Evolutionary conservation across 2,888 invertebrate genomes (phyloP).

Genomic region (Habroteleia sp.): DNA sequence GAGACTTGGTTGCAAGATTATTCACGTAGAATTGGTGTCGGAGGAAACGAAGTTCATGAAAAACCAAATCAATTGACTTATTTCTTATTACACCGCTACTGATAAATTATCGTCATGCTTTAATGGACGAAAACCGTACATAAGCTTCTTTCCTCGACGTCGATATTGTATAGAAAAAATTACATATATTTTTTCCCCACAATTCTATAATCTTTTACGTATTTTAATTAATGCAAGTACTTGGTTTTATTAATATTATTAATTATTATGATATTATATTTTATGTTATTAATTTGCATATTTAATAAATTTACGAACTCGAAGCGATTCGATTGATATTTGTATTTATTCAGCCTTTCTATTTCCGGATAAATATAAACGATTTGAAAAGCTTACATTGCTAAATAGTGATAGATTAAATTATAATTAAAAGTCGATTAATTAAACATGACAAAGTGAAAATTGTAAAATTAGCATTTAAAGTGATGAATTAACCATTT

Average conservation of each 20-base stretch:
- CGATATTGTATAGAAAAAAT: constrained; percentile 44
- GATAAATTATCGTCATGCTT: constrained; percentile 25
- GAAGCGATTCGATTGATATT: no score
- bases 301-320: constrained; percentile 72
- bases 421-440: no score
- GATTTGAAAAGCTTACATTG: no score
- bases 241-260: constrained; percentile 5
- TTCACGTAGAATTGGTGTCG: constrained; percentile 29
- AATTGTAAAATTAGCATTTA: no score
- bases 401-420: no score
- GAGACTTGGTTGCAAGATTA: constrained; percentile 36
- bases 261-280: no score
- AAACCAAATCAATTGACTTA: constrained; percentile 6
- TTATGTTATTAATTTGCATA: constrained; percentile 72
- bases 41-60: constrained; percentile 12
- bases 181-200: constrained; percentile 9
- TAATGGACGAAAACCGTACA: neutral
- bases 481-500: no score
- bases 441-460: no score
- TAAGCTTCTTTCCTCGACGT: constrained; percentile 10
- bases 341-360: no score
- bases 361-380: no score
- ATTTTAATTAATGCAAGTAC: no score
- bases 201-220: no score
- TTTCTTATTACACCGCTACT: constrained; percentile 1